Evolutionary conservation across 23 tunicate genomes (phyloP), one percentile per base, ranked within the genome.

Genomic region (Halocynthia aurantium): DNA sequence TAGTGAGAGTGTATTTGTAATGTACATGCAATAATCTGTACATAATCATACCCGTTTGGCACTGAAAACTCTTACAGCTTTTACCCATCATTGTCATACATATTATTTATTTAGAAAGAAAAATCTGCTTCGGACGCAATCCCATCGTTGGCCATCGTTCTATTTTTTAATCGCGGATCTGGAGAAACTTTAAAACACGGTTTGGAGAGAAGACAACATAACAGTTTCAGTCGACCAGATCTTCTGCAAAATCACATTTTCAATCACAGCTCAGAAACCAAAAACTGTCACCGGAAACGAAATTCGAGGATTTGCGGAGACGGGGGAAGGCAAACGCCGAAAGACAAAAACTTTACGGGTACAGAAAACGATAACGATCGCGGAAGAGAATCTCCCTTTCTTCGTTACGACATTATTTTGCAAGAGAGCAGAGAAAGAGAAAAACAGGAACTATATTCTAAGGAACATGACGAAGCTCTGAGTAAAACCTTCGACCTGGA

Each of bases 141-240:
- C 10, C 78, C 78, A 0, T 74, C 64, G n/a, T 50, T 74, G 10
- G 78, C 78, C 5, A 74, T 64, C 61, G 64, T 74, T 15, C 22
- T 74, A 54, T 74, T 74, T 56, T 74, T 74, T 6, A 74, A 74
- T 44, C 64, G 62, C 17, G 50, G 57, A 31, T 31, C 31, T 5
- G 20, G 65, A 6, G 56, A 54, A 18, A 54, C 64, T 15, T 21
- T 56, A 54, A 74, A 54, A 65, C 1, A 65, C 56, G 50, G 13
- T 54, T 64, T 7, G 22, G 22, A 54, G 20, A 74, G 64, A 62
- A 49, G 40, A 74, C 55, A 54, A 74, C 78, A 74, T 19, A 54
- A 74, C 78, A 22, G 60, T 21, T 54, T 74, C n/a, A 74, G 78
- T 54, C 55, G 56, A 54, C 78, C 78, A 7, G 78, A 74, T 56